These are phyloP conservation scores for Egretta garzetta DNA, from an alignment of 2,113 vertebrate species.

Conservation along the genomic window DNA sequence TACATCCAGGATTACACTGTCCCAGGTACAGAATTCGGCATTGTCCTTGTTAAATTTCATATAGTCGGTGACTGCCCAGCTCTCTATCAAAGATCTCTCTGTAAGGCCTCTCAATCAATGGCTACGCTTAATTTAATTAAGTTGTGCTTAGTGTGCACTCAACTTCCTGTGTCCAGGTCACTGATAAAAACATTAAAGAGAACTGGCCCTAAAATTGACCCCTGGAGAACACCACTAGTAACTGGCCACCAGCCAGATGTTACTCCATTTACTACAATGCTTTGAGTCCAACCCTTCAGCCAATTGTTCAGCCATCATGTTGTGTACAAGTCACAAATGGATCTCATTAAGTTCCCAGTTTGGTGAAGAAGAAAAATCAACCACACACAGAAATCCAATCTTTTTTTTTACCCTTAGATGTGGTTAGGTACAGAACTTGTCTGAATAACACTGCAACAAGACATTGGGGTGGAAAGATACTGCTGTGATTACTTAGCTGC, in stretches of 20 bases:
- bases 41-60: background rate
- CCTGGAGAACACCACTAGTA: background rate
- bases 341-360: background rate
- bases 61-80: background rate
- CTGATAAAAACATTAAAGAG: background rate
- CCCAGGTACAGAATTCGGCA: background rate
- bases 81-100: background rate
- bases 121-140: background rate
- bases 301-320: background rate
- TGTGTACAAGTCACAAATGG: background rate
- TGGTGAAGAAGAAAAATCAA: background rate
- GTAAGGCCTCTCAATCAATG: background rate
- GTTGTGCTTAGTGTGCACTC: background rate
- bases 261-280: background rate
- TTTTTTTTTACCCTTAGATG: background rate
- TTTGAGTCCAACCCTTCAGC: background rate
- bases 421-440: background rate
- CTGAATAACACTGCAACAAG: background rate
- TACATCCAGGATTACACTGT: background rate
- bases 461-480: background rate
- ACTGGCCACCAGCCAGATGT: background rate
- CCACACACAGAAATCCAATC: background rate
- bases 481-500: background rate
- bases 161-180: background rate
- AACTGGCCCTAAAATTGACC: background rate